phyloP scores from a whole-genome alignment of 2,888 invertebrate genomes.

The Matsumyia berberina region DNA sequence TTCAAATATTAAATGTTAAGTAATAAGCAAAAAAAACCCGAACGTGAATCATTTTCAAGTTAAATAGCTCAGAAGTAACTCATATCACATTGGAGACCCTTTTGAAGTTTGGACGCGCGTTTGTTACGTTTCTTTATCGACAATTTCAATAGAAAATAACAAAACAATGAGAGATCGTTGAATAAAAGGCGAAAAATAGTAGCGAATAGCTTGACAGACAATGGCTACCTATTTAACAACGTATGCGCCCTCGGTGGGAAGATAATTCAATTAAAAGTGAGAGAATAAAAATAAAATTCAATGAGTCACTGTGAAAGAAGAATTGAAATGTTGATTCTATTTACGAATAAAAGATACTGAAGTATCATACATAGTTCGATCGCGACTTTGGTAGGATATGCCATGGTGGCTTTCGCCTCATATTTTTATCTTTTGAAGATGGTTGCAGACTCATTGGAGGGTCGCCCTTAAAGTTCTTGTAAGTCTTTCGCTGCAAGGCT shows the following conservation, averaged over 20 bases:
- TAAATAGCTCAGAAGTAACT: constrained; percentile 28
- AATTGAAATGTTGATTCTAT: constrained; percentile 1
- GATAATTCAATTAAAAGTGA: constrained; percentile 56
- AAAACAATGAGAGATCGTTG: constrained; percentile 37
- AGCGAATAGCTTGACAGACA: constrained; percentile 71
- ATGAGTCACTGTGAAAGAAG: constrained; percentile 41
- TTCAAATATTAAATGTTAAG: constrained; percentile 62
- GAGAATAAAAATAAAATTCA: constrained; percentile 31
- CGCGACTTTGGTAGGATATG: constrained; percentile 18
- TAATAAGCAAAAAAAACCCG: constrained; percentile 34
- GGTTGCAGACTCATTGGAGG: no score
- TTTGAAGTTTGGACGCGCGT: constrained; percentile 32
- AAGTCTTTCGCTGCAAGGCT: no score
- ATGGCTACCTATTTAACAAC: constrained; percentile 67
- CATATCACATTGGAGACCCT: constrained; percentile 16
- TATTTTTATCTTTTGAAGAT: no score
- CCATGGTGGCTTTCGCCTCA: background rate
- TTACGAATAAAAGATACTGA: background rate
- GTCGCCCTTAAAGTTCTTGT: no score
- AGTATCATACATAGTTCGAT: background rate
- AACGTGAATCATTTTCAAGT: constrained; percentile 29
- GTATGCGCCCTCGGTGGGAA: constrained; percentile 41
- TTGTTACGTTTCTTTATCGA: constrained; percentile 39
- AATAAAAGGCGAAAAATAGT: constrained; percentile 67
- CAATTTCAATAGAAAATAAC: constrained; percentile 35